These are phyloP conservation scores for Harpalus rubripes DNA, from an alignment of 2,888 invertebrate genomes.

Conservation along the genomic window DNA sequence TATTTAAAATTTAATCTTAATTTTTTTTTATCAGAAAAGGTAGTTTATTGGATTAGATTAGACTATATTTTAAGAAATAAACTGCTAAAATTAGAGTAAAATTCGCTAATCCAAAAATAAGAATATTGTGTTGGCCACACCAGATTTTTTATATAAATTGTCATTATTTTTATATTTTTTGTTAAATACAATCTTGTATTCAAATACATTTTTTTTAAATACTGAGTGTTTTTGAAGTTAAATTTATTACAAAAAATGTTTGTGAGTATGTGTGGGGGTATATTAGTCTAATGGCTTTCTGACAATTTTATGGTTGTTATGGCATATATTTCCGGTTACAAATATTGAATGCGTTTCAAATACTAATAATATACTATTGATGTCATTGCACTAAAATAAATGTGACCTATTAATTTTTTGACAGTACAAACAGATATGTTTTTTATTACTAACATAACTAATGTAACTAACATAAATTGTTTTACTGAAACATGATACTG, in stretches of 20 bases:
- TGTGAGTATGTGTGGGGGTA: neutral
- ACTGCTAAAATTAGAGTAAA: too few relatives aligned
- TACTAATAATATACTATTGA: neutral
- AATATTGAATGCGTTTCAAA: conserved; percentile 3
- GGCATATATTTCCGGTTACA: neutral
- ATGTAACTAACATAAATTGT: neutral
- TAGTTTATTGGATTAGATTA: too few relatives aligned
- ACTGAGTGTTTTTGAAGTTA: too few relatives aligned
- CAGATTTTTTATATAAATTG: too few relatives aligned
- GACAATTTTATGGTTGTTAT: neutral
- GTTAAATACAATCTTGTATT: too few relatives aligned
- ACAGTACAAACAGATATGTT: neutral
- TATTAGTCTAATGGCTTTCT: neutral
- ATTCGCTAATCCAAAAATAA: too few relatives aligned
- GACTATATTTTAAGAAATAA: too few relatives aligned
- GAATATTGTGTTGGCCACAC: too few relatives aligned
- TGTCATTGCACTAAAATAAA: neutral
- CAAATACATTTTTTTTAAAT: too few relatives aligned
- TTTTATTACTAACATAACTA: neutral
- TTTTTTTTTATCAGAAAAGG: too few relatives aligned
- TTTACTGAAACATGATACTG: neutral
- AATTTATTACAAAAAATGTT: neutral
- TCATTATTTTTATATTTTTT: too few relatives aligned
- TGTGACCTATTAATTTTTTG: neutral
- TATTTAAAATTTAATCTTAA: too few relatives aligned